These are phyloP conservation scores for Anoura caudifer DNA, from an alignment of 2,113 vertebrate genomes.

Conservation along the genomic window DNA sequence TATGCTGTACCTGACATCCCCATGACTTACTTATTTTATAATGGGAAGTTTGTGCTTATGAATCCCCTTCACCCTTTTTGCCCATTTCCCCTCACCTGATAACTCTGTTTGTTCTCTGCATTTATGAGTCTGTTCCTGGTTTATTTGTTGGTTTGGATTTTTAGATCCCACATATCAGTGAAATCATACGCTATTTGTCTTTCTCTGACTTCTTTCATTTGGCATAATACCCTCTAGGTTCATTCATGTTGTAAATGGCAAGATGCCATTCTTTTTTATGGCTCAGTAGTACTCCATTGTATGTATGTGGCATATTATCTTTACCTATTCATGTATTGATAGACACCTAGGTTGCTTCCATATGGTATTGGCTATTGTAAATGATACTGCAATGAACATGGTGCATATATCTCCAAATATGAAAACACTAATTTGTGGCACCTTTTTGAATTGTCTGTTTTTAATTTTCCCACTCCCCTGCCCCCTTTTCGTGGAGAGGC, in stretches of 20 bases:
- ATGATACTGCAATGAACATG: not conserved
- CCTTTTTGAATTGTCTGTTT: not conserved
- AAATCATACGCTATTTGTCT: not conserved
- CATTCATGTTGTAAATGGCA: not conserved
- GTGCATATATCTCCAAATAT: not conserved
- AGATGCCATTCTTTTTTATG: not conserved
- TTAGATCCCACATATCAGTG: not conserved
- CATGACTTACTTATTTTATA: not conserved
- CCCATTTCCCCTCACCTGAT: not conserved
- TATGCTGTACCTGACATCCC: not conserved
- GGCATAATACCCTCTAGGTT: not conserved
- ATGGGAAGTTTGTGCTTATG: not conserved
- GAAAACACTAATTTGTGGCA: not conserved
- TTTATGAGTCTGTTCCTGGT: not conserved
- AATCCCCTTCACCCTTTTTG: not conserved
- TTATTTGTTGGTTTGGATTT: not conserved
- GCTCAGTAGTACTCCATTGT: not conserved
- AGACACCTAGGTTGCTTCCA: not conserved
- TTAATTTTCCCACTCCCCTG: not conserved
- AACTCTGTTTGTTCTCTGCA: not conserved
- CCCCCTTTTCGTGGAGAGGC: not conserved
- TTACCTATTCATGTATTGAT: not conserved
- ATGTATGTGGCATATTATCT: not conserved
- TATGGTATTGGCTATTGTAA: not conserved
- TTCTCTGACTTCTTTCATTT: not conserved